phyloP scores from a whole-genome alignment of 2,888 invertebrate species.

The Oithona nana region DNA sequence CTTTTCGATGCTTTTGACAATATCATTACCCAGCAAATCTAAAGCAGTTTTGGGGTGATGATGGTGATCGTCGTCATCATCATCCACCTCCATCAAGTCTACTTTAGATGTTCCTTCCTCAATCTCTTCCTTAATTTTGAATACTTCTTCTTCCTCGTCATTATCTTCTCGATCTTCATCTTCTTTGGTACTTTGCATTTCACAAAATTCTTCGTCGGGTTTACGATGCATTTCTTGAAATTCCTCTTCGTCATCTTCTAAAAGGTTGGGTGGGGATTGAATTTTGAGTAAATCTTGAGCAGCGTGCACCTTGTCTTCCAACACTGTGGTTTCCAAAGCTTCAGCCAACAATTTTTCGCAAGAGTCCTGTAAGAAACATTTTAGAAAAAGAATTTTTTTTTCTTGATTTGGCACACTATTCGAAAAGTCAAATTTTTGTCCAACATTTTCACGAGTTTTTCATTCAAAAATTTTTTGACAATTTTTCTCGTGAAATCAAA shows the following conservation, averaged over 20 bases:
- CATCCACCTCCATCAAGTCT: neutral
- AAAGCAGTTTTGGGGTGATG: neutral
- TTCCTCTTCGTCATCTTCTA: neutral
- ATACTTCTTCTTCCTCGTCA: neutral
- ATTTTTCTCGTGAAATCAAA: no score
- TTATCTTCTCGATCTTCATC: neutral
- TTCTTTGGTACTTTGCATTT: neutral
- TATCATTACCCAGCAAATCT: neutral
- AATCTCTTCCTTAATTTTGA: neutral
- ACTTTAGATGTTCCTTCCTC: neutral
- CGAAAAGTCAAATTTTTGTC: neutral
- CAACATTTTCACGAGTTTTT: no score
- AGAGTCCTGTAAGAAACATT: no score
- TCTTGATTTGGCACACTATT: neutral
- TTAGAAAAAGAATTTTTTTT: neutral
- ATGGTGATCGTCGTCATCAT: neutral
- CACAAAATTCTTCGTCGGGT: neutral
- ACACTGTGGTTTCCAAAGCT: neutral
- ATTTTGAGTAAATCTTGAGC: no score
- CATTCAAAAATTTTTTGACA: no score
- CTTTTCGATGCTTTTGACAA: conserved; percentile 3
- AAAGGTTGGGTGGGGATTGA: neutral
- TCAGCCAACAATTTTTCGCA: neutral
- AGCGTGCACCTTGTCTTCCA: no score
- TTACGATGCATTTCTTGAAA: neutral